These are phyloP conservation scores for Lithophane socia DNA, from an alignment of 2,888 invertebrate species.

Conservation along the genomic window DNA sequence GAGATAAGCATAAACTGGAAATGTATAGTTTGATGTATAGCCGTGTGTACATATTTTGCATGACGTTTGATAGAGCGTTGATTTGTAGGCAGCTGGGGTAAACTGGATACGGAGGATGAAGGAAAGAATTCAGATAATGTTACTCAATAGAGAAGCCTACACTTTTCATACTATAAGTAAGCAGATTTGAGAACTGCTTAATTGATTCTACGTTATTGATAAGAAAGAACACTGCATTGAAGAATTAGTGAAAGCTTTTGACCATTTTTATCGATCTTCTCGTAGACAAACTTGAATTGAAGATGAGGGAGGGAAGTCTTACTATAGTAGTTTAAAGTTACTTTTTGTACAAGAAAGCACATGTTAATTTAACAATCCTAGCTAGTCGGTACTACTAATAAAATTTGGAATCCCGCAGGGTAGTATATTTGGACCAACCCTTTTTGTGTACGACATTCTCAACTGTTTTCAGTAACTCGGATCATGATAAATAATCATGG, in stretches of 20 bases:
- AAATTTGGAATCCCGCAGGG: slow-evolving; percentile 16
- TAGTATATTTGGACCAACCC: slow-evolving; percentile 5
- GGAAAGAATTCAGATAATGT: not conserved
- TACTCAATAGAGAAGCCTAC: not conserved
- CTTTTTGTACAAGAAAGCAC: not conserved
- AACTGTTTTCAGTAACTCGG: too few species aligned
- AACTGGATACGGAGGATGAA: too few species aligned
- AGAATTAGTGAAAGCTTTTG: slow-evolving; percentile 9
- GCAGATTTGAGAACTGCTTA: not conserved
- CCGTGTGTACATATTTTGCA: too few species aligned
- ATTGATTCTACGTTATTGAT: too few species aligned
- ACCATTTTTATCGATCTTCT: not conserved
- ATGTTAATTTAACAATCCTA: not conserved
- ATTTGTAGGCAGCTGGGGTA: not conserved
- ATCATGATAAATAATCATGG: too few species aligned
- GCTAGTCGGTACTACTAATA: not conserved
- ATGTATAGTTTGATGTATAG: too few species aligned
- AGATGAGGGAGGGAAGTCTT: not conserved
- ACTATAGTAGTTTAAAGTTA: not conserved
- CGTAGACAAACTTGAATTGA: not conserved
- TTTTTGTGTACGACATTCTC: too few species aligned
- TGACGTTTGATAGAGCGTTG: not conserved
- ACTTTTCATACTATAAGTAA: not conserved
- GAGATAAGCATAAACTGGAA: too few species aligned
- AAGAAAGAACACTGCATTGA: not conserved